phyloP scores from a whole-genome alignment of 2,113 vertebrate genomes.

The Oreochromis aureus region DNA sequence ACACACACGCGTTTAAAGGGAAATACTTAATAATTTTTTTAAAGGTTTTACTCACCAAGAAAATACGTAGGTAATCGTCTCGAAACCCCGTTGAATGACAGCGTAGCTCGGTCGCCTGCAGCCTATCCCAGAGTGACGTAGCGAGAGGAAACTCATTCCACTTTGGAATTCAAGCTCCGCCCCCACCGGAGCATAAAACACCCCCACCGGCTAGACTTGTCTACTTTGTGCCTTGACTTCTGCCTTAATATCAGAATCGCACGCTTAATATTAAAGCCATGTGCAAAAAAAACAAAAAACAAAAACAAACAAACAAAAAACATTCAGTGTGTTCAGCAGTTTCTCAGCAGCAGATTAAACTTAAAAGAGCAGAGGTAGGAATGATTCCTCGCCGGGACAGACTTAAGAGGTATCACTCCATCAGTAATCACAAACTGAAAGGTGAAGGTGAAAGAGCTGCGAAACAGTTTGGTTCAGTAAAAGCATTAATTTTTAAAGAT shows the following conservation, averaged over 20 bases:
- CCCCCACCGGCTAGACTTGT: background rate
- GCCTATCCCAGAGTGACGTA: constrained; percentile 70
- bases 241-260: background rate
- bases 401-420: constrained; percentile 6
- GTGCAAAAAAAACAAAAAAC: background rate
- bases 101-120: constrained; percentile 15
- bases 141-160: constrained; percentile 51
- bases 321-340: background rate
- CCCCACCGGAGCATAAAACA: background rate
- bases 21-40: background rate
- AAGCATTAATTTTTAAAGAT: background rate
- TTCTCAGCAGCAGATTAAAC: background rate
- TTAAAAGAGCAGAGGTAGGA: background rate
- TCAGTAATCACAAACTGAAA: background rate
- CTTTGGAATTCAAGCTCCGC: constrained; percentile 60
- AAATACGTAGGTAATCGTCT: background rate
- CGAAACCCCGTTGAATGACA: constrained; percentile 34
- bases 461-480: background rate
- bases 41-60: constrained; percentile 7
- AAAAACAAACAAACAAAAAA: background rate
- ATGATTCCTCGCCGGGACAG: background rate
- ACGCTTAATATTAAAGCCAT: background rate
- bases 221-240: background rate
- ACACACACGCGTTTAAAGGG: background rate
- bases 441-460: background rate